Evolutionary conservation across 2,888 invertebrate species (phyloP), one percentile per base, ranked within the genome.

Genomic region (Trachelus tabidus): DNA sequence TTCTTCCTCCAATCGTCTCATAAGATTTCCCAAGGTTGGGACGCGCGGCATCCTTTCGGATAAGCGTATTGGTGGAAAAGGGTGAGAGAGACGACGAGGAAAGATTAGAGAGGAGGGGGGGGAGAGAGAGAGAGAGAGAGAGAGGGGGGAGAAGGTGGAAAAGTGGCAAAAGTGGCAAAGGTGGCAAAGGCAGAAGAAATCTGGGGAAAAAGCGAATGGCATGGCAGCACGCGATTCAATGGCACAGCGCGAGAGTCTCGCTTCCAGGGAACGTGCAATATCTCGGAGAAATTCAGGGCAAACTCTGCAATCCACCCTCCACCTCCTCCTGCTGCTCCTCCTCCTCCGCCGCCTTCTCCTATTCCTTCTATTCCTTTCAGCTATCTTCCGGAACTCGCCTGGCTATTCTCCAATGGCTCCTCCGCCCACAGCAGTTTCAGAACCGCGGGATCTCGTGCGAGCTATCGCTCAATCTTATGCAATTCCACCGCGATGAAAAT

Each of bases 381-480:
- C 15, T 40, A 40, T 40, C 40, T 40, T 40, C 15, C 40, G 15
- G 15, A 40, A 40, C 40, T 15, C 15, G 40, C 15, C 40, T 40
- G 40, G 40, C 40, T 4, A 40, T 40, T 40, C 40, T 40, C 40
- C 40, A 40, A 40, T 40, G 40, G 40, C 40, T 40, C 40, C 40
- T 40, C 40, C 40, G 40, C 40, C 40, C 12, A 40, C 73, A 37
- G 69, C 30, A 15, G 30, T 33, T 30, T 30, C 69, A n/a, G 69
- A 30, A 33, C n/a, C 79, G 71, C 73, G 75, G 68, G 69, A 76
- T 87, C 85, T 87, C 89, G 88, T 88, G 88, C 85, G 80, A 81
- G 83, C 84, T 90, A 89, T 89, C 89, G 87, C 84, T 88, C 87
- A 84, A 90, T 89, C 89, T 89, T 87, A 83, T 86, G 88, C 87